Percentiles rank a stretch among this genome's conserved stretches.
Conservation (phyloP, 2,797 vertebrate species). For the Epinephelus malabaricus region DNA sequence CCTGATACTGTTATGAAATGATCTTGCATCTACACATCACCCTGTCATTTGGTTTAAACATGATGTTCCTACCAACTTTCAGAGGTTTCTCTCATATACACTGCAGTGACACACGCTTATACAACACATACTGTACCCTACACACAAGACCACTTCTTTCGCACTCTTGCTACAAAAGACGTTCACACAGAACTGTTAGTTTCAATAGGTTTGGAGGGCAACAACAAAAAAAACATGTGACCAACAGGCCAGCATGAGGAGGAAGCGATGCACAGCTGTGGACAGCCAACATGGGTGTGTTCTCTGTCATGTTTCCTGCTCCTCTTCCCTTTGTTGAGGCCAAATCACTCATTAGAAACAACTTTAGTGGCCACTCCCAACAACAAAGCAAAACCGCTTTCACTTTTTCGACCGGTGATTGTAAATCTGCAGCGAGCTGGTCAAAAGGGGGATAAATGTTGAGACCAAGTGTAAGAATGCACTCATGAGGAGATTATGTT, state of each 20-base stretch:
- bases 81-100: background rate
- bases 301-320: conserved; percentile 72
- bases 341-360: conserved; percentile 34
- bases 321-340: conserved; percentile 41
- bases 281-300: conserved; percentile 57
- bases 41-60: background rate
- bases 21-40: background rate
- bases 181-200: conserved; percentile 12
- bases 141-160: conserved; percentile 9
- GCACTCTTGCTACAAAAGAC: conserved; percentile 13
- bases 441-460: background rate
- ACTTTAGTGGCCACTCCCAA: conserved; percentile 11
- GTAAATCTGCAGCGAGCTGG: background rate
- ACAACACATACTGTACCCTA: background rate
- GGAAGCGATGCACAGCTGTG: conserved; percentile 72
- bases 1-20: background rate
- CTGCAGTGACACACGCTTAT: background rate
- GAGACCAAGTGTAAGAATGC: conserved; percentile 38
- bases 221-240: conserved; percentile 42
- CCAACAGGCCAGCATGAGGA: conserved; percentile 31
- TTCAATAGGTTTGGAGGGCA: conserved; percentile 1
- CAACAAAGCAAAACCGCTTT: conserved; percentile 34
- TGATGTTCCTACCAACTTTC: background rate
- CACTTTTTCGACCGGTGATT: background rate
- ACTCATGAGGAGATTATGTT: conserved; percentile 37